Evolutionary conservation across 2,113 vertebrate genomes (phyloP), one percentile per base, ranked within the genome.

Genomic region (Todiramphus saurophagus): DNA sequence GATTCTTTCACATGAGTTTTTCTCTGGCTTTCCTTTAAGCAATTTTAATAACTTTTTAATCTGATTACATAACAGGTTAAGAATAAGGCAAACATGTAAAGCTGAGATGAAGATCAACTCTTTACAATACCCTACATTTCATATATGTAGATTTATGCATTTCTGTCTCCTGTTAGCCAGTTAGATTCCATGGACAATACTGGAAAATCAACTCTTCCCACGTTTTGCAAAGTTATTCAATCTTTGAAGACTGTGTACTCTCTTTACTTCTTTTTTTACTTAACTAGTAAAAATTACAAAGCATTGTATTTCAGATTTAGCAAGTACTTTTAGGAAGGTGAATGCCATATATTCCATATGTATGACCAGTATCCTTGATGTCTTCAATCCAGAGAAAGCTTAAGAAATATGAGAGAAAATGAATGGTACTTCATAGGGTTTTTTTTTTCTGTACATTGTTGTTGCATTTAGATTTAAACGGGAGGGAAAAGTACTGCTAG

Each of bases 361-460:
- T 90, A 23, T 11, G 8, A 64, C 5, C 3, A 46, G 4, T 27
- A 64, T 27, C 5, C 9, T 56, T 39, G 8, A 4, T 60, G 5
- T 33, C 33, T 53, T 51, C 30, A 37, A 39, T 33, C 5, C 17
- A 92, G 86, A 48, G 14, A 75, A 84, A 67, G 5, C 14, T 53
- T n/a, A 64, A 60, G 43, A 89, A 77, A 72, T 27, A n/a, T 2
- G 2, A 43, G 21, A 25, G 37, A 53, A 82, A 85, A 70, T 31
- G 78, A 77, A 78, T 1, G 0, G 1, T 27, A 2, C 2, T 81
- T 53, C 35, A 18, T 55, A 46, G 11, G 43, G 16, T 0, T 27
- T 44, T 24, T 43, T 78, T 93, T 64, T 69, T 37, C 28, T 69
- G 5, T 43, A 24, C 3, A 18, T 39, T 44, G 8, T 16, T 84